Percentiles rank a stretch among this genome's conserved stretches.
Evolutionary conservation across 2,113 vertebrate genomes (phyloP).

Genomic region (Elaphurus davidianus): DNA sequence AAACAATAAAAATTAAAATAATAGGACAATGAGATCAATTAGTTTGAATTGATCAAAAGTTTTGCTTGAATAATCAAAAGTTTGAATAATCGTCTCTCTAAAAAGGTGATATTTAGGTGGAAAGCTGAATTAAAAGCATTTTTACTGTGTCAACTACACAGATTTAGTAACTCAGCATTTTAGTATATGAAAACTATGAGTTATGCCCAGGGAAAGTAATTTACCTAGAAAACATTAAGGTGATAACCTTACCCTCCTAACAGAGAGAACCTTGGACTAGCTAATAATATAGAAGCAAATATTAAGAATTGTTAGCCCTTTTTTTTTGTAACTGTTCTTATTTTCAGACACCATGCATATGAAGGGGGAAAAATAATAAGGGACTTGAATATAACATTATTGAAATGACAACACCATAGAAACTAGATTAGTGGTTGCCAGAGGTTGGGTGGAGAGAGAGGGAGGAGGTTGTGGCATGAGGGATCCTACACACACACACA

Average conservation of each 20-base stretch:
- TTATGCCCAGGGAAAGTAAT: background rate
- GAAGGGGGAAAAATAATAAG: constrained; percentile 68
- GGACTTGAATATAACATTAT: constrained; percentile 40
- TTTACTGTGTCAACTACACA: constrained; percentile 22
- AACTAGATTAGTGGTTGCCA: background rate
- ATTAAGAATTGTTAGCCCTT: background rate
- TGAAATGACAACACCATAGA: background rate
- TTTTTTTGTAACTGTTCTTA: background rate
- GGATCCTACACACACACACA: background rate
- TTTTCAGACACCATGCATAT: constrained; percentile 7
- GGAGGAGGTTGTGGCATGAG: background rate
- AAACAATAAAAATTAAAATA: constrained; percentile 31
- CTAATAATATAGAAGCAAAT: background rate
- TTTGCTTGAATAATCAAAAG: too few relatives aligned
- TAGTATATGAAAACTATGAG: background rate
- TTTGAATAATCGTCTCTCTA: background rate
- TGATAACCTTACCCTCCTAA: constrained; percentile 10
- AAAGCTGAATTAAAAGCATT: background rate
- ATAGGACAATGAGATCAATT: background rate
- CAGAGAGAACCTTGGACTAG: background rate
- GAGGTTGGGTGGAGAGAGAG: background rate
- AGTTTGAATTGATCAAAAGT: too few relatives aligned
- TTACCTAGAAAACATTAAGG: constrained; percentile 34
- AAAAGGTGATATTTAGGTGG: background rate
- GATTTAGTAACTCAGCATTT: constrained; percentile 58